A percentile compares a stretch with the other conserved stretches of the same genome.
phyloP scores from a whole-genome alignment of 1,140 invertebrate genomes.

The Diprion similis region DNA sequence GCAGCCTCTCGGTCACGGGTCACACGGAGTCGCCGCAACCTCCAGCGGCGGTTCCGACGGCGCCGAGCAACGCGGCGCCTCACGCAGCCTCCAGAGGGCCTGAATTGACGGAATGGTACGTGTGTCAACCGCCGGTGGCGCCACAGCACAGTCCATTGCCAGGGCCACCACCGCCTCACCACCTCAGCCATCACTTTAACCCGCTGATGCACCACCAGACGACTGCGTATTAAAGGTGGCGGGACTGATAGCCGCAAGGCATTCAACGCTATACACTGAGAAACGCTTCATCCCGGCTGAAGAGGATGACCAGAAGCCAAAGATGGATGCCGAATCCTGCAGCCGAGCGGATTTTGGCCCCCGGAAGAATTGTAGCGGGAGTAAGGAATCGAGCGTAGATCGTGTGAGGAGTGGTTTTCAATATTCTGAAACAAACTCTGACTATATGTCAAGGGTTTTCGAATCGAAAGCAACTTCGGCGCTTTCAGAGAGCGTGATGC shows the following conservation, averaged over 20 bases:
- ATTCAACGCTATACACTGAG: too few species aligned
- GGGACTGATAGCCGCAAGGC: not conserved
- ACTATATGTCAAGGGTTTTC: too few species aligned
- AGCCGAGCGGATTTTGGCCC: not conserved
- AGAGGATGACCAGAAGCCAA: not conserved
- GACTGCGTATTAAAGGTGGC: conserved; percentile 49
- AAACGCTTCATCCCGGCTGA: not conserved
- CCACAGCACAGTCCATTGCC: conserved; percentile 59
- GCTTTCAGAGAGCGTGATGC: too few species aligned
- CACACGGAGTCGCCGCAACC: conserved; percentile 56
- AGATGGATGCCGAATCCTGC: not conserved
- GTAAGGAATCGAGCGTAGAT: too few species aligned
- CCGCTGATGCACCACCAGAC: conserved; percentile 62
- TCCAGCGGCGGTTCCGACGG: conserved; percentile 54
- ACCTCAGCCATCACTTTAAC: conserved; percentile 58
- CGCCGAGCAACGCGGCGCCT: conserved; percentile 43
- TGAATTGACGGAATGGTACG: conserved; percentile 71
- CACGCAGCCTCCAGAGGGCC: conserved; percentile 40
- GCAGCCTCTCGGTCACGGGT: conserved; percentile 57
- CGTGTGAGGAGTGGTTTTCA: too few species aligned
- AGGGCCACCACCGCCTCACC: conserved; percentile 64
- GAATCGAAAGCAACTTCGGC: too few species aligned
- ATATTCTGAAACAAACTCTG: too few species aligned
- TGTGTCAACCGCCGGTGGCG: conserved; percentile 60
- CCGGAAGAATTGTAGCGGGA: not conserved